Conservation (phyloP, 2,888 invertebrate genomes). For the Dryocosmus kuriphilus region DNA sequence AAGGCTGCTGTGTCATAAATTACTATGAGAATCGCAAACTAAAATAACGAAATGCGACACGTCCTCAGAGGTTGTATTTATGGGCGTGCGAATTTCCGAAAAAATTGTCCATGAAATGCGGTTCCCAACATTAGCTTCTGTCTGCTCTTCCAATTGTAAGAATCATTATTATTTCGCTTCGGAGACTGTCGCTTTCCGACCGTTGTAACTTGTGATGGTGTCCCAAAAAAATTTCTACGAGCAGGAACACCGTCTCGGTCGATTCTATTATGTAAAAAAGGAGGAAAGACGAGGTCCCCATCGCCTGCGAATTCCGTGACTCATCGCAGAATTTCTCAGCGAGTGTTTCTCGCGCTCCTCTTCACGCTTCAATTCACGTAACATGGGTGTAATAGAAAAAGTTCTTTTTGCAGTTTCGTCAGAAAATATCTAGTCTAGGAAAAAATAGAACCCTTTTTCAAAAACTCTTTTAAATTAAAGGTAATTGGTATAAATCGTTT, state of each 20-base stretch:
- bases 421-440: neutral
- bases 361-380: neutral
- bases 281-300: neutral
- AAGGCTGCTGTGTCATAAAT: neutral
- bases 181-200: slow-evolving; percentile 8
- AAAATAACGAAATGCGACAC: slow-evolving; percentile 1
- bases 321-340: neutral
- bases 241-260: slow-evolving; percentile 5
- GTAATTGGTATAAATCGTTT: too few relatives aligned
- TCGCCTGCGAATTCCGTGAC: slow-evolving; percentile 8
- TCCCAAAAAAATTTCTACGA: slow-evolving; percentile 12
- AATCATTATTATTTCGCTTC: slow-evolving; percentile 29
- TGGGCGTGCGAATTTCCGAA: slow-evolving; percentile 30
- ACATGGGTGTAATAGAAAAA: neutral
- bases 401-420: neutral
- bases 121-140: slow-evolving; percentile 11
- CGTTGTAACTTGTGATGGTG: neutral
- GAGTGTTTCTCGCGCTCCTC: neutral
- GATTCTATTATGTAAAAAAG: slow-evolving; percentile 6
- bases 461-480: too few relatives aligned
- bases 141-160: slow-evolving; percentile 16
- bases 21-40: slow-evolving; percentile 29
- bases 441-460: too few relatives aligned
- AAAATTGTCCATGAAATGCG: slow-evolving; percentile 16
- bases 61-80: slow-evolving; percentile 18